Evolutionary conservation across 2,113 vertebrate species (phyloP), one percentile per base, ranked within the genome.

Genomic region (Sterna hirundo): DNA sequence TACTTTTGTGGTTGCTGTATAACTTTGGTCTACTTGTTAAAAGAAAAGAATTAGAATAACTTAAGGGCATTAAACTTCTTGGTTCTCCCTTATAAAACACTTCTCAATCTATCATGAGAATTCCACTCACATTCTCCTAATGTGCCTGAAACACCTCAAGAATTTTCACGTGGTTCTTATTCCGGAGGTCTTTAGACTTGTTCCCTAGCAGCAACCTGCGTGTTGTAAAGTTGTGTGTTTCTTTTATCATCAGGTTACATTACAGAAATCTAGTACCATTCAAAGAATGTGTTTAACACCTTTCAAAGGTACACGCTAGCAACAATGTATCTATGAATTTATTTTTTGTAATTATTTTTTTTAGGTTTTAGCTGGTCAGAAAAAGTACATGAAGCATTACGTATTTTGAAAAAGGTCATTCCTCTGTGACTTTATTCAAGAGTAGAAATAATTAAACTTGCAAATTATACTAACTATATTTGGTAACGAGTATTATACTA

Each of bases 51-150:
- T 30, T 47, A 22, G 51, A 65, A 61, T 86, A 86, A 90, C 91
- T 94, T 94, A 64, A 95, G 55, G 69, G 92, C 91, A 93, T 55
- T 77, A 87, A 92, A 87, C 5, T 81, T 80, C 30, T 84, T 72
- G 11, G 29, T 83, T 97, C 65, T 91, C 60, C 44, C 82, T 81
- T 58, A 79, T 62, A 90, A 40, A 52, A 64, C 95, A 66, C 38
- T 76, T 88, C 32, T 93, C 14, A 5, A 5, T 77, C 29, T 93
- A 20, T 19, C 62, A 93, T 80, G 51, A 89, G 76, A 93, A 93
- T 96, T 93, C 74, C 34, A 47, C 83, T 86, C 57, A 60, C 47
- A 86, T 86, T 93, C 90, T 66, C 36, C 12, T 57, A 34, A 52
- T 52, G 7, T 79, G 72, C 68, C 44, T 92, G 27, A 80, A 95